phyloP scores from a whole-genome alignment of 1,140 invertebrate genomes.

The Drosophila funebris region DNA sequence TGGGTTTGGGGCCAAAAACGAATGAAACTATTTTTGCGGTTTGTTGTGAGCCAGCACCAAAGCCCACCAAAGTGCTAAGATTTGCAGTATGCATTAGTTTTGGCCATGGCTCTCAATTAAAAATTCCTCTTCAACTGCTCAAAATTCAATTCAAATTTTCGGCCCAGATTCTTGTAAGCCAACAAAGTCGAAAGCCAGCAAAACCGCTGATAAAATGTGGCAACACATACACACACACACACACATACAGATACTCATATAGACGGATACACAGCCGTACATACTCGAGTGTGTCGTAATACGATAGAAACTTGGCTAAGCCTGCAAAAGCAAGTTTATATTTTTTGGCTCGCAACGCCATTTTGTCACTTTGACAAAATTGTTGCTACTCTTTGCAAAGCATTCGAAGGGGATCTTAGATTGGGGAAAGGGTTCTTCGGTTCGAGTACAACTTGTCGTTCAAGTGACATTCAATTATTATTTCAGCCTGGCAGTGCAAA shows the following conservation, averaged over 20 bases:
- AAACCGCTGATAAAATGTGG: slow-evolving; percentile 74
- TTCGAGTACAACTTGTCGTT: slow-evolving; percentile 65
- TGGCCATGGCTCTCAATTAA: slow-evolving; percentile 65
- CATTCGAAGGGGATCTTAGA: neutral
- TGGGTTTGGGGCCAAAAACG: slow-evolving; percentile 29
- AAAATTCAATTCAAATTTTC: slow-evolving; percentile 77
- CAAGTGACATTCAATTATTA: slow-evolving; percentile 82
- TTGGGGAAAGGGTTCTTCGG: neutral
- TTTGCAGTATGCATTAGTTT: slow-evolving; percentile 54
- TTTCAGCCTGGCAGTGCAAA: slow-evolving; percentile 69
- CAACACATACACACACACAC: slow-evolving; percentile 12
- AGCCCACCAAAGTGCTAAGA: slow-evolving; percentile 44
- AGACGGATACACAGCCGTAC: slow-evolving; percentile 11
- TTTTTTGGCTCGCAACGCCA: slow-evolving; percentile 57
- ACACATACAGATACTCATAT: slow-evolving; percentile 9
- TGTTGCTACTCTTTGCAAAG: slow-evolving; percentile 62
- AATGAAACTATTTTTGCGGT: slow-evolving; percentile 74
- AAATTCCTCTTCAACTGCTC: slow-evolving; percentile 74
- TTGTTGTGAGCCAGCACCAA: slow-evolving; percentile 17
- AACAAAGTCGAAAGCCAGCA: slow-evolving; percentile 55
- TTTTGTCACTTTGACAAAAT: slow-evolving; percentile 81
- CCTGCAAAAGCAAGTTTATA: slow-evolving; percentile 68
- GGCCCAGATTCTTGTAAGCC: slow-evolving; percentile 42
- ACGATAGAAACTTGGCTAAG: slow-evolving; percentile 55
- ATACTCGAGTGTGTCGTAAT: slow-evolving; percentile 3